Evolutionary conservation across 2,888 invertebrate species (phyloP).

Genomic region (Andrena flavipes): DNA sequence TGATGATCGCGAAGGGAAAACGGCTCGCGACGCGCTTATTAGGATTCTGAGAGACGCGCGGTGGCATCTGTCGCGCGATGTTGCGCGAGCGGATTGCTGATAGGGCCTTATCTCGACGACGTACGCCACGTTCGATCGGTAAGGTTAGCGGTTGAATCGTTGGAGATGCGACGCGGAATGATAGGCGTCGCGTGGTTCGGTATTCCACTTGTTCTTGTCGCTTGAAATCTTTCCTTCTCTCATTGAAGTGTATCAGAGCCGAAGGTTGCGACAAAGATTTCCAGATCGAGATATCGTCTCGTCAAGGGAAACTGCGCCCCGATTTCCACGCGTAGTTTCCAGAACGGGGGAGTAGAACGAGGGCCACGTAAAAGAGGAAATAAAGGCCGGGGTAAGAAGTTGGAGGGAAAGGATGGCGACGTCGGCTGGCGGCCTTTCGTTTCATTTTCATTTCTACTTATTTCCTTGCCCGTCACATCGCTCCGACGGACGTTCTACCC

Average conservation of each 20-base stretch:
- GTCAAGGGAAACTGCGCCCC: not conserved
- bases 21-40: constrained; percentile 18
- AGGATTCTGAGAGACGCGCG: constrained; percentile 17
- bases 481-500: constrained; percentile 22
- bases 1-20: constrained; percentile 19
- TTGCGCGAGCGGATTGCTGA: not conserved
- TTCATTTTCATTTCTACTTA: constrained; percentile 53
- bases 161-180: not conserved
- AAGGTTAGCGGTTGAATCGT: not conserved
- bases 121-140: not conserved
- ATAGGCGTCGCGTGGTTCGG: not conserved
- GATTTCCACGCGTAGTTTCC: not conserved
- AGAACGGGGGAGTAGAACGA: not conserved
- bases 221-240: too few species aligned
- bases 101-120: not conserved
- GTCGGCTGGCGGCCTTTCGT: constrained; percentile 13
- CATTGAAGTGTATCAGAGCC: too few species aligned
- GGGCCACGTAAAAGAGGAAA: not conserved
- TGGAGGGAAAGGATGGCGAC: not conserved
- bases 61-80: not conserved
- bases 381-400: constrained; percentile 13
- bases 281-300: not conserved
- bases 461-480: constrained; percentile 33
- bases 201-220: not conserved
- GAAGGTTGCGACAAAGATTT: too few species aligned